Conservation (phyloP, 1,140 invertebrate genomes). For the Parapsyche elsis region DNA sequence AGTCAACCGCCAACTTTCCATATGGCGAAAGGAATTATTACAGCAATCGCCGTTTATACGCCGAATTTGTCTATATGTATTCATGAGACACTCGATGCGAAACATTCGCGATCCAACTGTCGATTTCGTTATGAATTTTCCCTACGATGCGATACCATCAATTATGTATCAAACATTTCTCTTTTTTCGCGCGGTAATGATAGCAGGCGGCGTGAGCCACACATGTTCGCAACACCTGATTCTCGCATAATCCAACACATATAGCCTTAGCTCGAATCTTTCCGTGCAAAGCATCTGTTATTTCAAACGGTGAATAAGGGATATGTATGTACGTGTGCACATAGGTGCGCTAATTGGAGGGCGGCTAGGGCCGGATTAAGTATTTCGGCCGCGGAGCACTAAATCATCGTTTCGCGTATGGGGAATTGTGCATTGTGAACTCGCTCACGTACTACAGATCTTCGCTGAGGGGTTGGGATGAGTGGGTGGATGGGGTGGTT, state of each 20-base stretch:
- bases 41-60: too few relatives aligned
- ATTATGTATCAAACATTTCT: background rate
- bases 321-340: background rate
- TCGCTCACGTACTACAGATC: constrained; percentile 3
- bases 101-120: background rate
- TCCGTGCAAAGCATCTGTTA: background rate
- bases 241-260: background rate
- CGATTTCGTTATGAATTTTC: background rate
- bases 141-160: background rate
- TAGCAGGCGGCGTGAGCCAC: background rate
- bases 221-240: background rate
- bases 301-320: constrained; percentile 2
- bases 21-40: too few relatives aligned
- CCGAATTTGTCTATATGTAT: too few relatives aligned
- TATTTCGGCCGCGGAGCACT: background rate
- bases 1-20: background rate
- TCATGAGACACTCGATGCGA: too few relatives aligned
- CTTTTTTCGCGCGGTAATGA: background rate
- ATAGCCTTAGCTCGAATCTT: background rate
- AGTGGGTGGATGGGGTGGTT: background rate
- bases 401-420: background rate
- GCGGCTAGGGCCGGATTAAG: background rate
- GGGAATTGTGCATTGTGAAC: constrained; percentile 3
- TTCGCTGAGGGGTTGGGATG: background rate
- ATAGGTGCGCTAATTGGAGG: constrained; percentile 3